These are phyloP conservation scores for Falco berigora DNA, from an alignment of 2,797 vertebrate species.

Conservation along the genomic window DNA sequence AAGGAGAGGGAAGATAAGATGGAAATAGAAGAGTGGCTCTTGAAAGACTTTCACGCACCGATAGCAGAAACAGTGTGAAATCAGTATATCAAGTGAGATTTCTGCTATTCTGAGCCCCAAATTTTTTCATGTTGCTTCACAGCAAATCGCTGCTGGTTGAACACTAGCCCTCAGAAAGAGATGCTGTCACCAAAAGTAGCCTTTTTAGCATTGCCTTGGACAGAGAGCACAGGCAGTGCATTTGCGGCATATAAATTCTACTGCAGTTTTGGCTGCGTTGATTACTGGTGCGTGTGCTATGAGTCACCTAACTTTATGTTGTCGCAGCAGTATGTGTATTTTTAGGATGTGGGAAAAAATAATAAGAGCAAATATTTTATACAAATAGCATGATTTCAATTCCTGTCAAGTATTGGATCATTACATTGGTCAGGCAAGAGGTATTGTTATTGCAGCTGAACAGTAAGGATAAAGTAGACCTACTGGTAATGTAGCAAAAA, in stretches of 20 bases:
- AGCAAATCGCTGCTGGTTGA: neutral
- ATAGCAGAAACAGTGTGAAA: neutral
- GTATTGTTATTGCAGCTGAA: neutral
- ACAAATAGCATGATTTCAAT: neutral
- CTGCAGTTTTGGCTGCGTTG: neutral
- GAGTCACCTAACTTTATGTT: neutral
- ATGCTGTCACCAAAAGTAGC: neutral
- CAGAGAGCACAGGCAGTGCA: neutral
- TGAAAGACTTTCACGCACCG: neutral
- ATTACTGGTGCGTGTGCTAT: neutral
- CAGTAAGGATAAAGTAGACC: neutral
- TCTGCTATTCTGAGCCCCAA: neutral
- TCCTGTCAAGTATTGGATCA: neutral
- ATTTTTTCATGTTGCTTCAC: neutral
- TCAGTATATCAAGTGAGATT: neutral
- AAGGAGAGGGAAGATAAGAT: neutral
- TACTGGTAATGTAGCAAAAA: neutral
- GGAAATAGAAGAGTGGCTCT: neutral
- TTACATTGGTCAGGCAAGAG: neutral
- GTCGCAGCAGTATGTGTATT: neutral
- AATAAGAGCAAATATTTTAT: neutral
- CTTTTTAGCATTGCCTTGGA: neutral
- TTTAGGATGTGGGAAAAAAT: neutral
- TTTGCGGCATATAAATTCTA: neutral
- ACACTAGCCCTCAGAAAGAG: neutral